Percentiles rank a stretch among this genome's conserved stretches.
phyloP scores from a whole-genome alignment of 2,797 vertebrate genomes.

The Agapornis canus region DNA sequence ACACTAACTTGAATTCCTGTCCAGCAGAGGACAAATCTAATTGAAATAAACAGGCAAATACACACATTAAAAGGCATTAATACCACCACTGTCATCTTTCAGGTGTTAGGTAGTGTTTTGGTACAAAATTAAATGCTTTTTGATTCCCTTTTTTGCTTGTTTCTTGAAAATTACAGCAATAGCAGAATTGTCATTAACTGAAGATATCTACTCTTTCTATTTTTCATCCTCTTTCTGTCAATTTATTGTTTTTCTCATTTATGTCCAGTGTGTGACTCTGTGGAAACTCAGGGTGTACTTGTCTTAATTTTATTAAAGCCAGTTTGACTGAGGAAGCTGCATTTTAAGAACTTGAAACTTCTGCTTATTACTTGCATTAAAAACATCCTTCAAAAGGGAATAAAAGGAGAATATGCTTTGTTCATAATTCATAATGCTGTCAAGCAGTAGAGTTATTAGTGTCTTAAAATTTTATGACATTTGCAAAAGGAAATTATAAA shows the following conservation, averaged over 20 bases:
- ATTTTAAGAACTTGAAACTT: conserved; percentile 13
- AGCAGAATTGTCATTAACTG: background rate
- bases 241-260: background rate
- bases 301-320: background rate
- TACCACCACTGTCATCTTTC: background rate
- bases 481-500: conserved; percentile 52
- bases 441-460: conserved; percentile 56
- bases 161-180: background rate
- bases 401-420: conserved; percentile 31
- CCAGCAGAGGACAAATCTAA: background rate
- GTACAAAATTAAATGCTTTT: background rate
- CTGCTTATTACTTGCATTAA: conserved; percentile 40
- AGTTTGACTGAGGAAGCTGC: background rate
- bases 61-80: background rate
- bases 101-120: background rate
- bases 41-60: background rate
- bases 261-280: background rate
- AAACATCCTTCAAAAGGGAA: conserved; percentile 21
- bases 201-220: background rate
- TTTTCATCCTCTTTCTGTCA: background rate
- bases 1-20: background rate
- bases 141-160: background rate
- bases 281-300: background rate
- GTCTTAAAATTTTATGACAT: conserved; percentile 70
- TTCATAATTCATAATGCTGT: conserved; percentile 64